These are phyloP conservation scores for Melanotus villosus DNA, from an alignment of 2,888 invertebrate species.

Conservation along the genomic window DNA sequence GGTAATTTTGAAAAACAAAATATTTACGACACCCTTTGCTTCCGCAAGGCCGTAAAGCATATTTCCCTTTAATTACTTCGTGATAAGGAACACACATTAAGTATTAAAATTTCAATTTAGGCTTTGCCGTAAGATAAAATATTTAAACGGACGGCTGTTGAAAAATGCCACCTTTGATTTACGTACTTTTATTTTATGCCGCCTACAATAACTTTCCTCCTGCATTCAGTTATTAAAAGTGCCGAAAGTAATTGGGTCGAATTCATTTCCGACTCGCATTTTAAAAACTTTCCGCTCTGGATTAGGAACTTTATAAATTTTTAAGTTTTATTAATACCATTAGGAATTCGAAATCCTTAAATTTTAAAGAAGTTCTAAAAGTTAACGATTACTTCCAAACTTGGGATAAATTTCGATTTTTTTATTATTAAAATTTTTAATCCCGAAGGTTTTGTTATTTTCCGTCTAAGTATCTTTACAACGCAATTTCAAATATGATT, in stretches of 20 bases:
- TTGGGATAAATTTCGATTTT: too few species aligned
- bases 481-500: background rate
- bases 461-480: too few species aligned
- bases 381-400: too few species aligned
- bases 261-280: background rate
- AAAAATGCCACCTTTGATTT: background rate
- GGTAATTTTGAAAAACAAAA: background rate
- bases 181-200: background rate
- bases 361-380: too few species aligned
- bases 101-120: conserved; percentile 7
- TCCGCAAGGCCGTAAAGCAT: background rate
- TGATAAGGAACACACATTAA: conserved; percentile 6
- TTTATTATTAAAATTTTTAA: too few species aligned
- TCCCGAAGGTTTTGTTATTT: too few species aligned
- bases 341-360: too few species aligned
- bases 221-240: background rate
- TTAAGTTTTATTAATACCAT: too few species aligned
- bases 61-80: background rate
- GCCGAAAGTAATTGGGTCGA: background rate
- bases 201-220: background rate
- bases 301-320: too few species aligned
- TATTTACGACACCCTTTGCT: background rate
- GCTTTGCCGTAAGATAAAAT: background rate
- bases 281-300: background rate
- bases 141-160: background rate